Evolutionary conservation across 2,113 vertebrate species (phyloP).

Genomic region (Andinoacara biseriatus): DNA sequence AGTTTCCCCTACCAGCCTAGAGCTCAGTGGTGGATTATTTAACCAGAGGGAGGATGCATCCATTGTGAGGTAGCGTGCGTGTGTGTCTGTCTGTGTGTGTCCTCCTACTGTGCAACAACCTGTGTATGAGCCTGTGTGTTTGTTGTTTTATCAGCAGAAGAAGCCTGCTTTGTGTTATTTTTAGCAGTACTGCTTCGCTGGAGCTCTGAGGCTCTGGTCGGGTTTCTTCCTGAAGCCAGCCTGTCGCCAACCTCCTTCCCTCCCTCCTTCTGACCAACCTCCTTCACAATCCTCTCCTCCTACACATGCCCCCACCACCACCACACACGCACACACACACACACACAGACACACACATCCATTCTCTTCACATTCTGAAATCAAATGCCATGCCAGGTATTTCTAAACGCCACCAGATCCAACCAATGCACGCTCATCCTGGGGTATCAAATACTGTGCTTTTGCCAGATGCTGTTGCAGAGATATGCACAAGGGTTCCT

Average conservation of each 20-base stretch:
- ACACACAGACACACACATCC: neutral
- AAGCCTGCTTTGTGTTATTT: conserved; percentile 78
- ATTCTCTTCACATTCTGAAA: neutral
- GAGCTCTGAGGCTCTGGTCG: conserved; percentile 73
- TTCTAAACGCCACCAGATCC: neutral
- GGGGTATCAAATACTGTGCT: neutral
- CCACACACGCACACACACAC: too few species aligned
- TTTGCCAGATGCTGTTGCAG: neutral
- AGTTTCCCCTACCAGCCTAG: conserved; percentile 23
- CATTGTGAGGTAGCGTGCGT: conserved; percentile 60
- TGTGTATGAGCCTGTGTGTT: conserved; percentile 58
- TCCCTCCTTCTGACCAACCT: conserved; percentile 39
- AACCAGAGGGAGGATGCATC: conserved; percentile 57
- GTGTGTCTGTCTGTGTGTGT: conserved; percentile 44
- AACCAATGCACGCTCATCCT: neutral
- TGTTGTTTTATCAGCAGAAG: conserved; percentile 73
- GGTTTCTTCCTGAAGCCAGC: conserved; percentile 78
- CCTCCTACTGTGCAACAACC: conserved; percentile 43
- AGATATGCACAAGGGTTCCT: neutral
- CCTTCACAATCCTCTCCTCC: conserved; percentile 4
- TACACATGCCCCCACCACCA: neutral
- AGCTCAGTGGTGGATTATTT: conserved; percentile 49
- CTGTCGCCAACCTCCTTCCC: conserved; percentile 73
- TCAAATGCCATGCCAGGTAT: neutral
- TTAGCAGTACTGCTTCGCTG: conserved; percentile 74